Conservation (phyloP, 2,113 vertebrate species). For the Apistogramma diplotaenia region DNA sequence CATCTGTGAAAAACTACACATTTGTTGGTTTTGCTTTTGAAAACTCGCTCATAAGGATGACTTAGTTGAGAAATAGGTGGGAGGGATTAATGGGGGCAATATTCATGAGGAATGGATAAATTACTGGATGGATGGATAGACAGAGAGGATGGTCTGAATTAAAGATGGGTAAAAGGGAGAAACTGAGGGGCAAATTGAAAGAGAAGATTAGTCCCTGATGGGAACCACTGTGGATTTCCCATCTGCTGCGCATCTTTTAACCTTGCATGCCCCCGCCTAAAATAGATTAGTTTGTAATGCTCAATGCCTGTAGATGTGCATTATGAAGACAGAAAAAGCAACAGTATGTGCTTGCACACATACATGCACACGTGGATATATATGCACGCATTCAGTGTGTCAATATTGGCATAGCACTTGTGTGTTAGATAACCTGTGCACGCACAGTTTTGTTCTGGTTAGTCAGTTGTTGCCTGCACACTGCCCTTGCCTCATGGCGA, state of each 20-base stretch:
- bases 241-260: conserved; percentile 59
- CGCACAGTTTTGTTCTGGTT: background rate
- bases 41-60: background rate
- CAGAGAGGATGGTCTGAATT: background rate
- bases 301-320: conserved; percentile 30
- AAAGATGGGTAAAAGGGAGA: background rate
- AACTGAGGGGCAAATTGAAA: background rate
- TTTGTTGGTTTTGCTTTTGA: background rate
- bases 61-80: background rate
- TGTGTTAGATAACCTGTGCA: background rate
- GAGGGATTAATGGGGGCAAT: background rate
- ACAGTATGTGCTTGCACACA: background rate
- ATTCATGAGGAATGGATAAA: background rate
- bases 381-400: background rate
- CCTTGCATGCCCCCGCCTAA: conserved; percentile 36
- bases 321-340: background rate
- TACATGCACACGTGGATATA: background rate
- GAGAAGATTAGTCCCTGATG: conserved; percentile 33
- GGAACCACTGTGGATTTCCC: conserved; percentile 47
- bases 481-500: conserved; percentile 41
- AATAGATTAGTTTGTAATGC: conserved; percentile 32
- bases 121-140: background rate
- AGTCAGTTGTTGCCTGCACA: background rate
- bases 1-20: background rate
- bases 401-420: background rate